Base-by-base conservation (phyloP, 2,797 vertebrate genomes). In the Cyclopterus lumpus region DNA sequence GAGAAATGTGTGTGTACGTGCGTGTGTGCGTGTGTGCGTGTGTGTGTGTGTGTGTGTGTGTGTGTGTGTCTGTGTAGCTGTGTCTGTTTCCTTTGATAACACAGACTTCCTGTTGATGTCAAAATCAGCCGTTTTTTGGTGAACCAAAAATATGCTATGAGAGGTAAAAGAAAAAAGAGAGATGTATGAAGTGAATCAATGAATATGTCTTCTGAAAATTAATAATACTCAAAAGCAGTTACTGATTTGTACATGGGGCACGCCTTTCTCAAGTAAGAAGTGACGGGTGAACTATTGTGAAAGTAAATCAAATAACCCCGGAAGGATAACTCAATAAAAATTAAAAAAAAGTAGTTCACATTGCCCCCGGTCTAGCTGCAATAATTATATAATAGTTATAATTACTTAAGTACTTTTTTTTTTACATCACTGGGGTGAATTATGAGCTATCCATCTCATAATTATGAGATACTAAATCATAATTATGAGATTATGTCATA, bases 21-120 rank as follows among this genome's bases (percentile, higher is more conserved):
- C 46, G 26, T 71, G 59, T 28, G 16, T 38, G 14, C n/a, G 49
- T 36, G 42, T 57, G 32, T 59, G 53, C 58, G 49, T 44, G 55
- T 34, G n/a, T 44, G 62, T 62, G 51, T 40, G 26, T n/a, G 9
- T 6, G 4, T 34, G 54, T 46, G 46, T 36, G 54, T 63, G 10
- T 51, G 42, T 49, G 16, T 18, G 12, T 22, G 59, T 8, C 9
- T 44, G 12, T 46, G 66, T 70, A n/a, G n/a, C n/a, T 46, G 30
- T 14, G 6, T 60, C 68, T 87, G 85, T 80, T 91, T 89, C 77
- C 3, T 74, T 57, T 71, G 90, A 92, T 91, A 93, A 80, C 4
- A 58, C 49, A 38, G 6, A 61, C 77, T 85, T 91, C 87, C 89
- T 90, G 81, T 88, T 86, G 38, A 70, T 71, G 85, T 71, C 61